Evolutionary conservation across 2,888 invertebrate genomes (phyloP).

Genomic region (Dasypolia templi): DNA sequence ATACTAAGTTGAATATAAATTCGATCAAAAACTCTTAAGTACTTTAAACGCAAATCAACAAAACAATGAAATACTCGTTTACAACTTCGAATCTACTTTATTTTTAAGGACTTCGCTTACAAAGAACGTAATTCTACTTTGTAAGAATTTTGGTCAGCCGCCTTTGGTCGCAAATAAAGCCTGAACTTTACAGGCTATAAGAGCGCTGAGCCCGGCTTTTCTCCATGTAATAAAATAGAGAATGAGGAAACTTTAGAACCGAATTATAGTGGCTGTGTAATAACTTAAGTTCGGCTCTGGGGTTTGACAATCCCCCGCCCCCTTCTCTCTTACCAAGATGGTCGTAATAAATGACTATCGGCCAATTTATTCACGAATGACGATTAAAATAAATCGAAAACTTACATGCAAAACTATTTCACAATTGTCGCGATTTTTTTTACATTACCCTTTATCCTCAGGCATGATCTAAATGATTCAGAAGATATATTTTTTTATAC

Average conservation of each 20-base stretch:
- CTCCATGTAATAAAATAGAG: conserved; percentile 46
- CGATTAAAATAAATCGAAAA: conserved; percentile 29
- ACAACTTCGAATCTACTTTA: conserved; percentile 14
- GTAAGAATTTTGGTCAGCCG: conserved; percentile 44
- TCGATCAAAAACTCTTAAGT: background rate
- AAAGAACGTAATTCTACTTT: conserved; percentile 45
- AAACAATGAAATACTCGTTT: conserved; percentile 22
- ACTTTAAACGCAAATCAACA: conserved; percentile 22
- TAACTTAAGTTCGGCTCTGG: conserved; percentile 37
- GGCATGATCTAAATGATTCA: background rate
- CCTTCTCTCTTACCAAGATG: background rate
- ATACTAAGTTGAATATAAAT: background rate
- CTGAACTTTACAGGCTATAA: conserved; percentile 48
- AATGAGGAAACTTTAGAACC: conserved; percentile 41
- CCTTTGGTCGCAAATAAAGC: conserved; percentile 38
- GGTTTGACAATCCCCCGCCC: conserved; percentile 26
- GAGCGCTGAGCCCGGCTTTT: conserved; percentile 47
- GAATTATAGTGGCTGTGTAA: conserved; percentile 27
- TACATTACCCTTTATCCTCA: background rate
- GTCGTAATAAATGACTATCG: conserved; percentile 24
- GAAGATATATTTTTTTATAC: background rate
- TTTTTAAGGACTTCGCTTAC: conserved; percentile 21
- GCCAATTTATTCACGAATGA: conserved; percentile 36
- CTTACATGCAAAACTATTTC: background rate
- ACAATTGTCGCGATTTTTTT: background rate